These are phyloP conservation scores for Ectemnius continuus DNA, from an alignment of 2,888 invertebrate genomes.

Conservation along the genomic window DNA sequence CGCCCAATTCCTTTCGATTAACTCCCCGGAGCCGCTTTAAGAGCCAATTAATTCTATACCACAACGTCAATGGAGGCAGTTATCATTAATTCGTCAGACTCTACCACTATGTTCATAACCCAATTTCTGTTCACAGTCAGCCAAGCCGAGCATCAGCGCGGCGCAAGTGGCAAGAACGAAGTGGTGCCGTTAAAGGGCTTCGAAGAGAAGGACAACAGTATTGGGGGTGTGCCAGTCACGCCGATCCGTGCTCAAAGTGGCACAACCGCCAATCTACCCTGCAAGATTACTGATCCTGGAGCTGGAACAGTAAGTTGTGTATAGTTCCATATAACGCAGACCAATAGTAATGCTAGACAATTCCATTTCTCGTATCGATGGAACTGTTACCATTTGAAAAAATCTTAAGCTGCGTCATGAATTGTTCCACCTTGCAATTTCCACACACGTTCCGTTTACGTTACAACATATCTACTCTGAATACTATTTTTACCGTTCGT, in stretches of 20 bases:
- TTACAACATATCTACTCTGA: neutral
- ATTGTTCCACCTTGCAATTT: too few relatives aligned
- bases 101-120: neutral
- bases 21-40: too few relatives aligned
- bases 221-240: constrained; percentile 68
- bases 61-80: too few relatives aligned
- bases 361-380: too few relatives aligned
- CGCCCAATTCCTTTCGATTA: too few relatives aligned
- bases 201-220: constrained; percentile 53
- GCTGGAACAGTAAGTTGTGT: constrained; percentile 76
- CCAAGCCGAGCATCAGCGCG: constrained; percentile 70
- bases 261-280: constrained; percentile 79
- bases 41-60: too few relatives aligned
- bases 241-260: constrained; percentile 79
- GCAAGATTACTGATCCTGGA: constrained; percentile 78
- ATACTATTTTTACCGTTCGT: neutral
- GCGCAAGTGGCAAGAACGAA: constrained; percentile 65
- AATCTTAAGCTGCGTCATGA: too few relatives aligned
- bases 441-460: too few relatives aligned
- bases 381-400: too few relatives aligned
- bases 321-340: too few relatives aligned
- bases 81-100: neutral
- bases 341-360: too few relatives aligned
- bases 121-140: constrained; percentile 59
- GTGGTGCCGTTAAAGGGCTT: constrained; percentile 47